Evolutionary conservation across 2,888 invertebrate species (phyloP).

Genomic region (Ectobius pallidus): DNA sequence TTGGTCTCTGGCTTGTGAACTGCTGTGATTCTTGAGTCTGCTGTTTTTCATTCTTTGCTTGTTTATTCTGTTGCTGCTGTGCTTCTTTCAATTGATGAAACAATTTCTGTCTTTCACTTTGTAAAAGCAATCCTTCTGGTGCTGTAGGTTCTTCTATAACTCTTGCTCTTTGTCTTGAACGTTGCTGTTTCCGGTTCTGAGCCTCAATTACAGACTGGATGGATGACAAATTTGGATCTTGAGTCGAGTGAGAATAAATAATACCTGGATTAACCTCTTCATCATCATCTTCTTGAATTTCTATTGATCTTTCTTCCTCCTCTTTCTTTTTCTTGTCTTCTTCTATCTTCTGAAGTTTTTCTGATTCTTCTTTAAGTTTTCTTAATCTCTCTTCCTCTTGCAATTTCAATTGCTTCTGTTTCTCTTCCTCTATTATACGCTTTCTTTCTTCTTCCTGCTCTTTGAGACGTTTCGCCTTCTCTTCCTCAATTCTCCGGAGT

Average conservation of each 20-base stretch:
- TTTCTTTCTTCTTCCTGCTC: background rate
- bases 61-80: conserved; percentile 4
- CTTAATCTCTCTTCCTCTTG: background rate
- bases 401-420: background rate
- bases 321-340: background rate
- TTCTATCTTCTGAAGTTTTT: conserved; percentile 3
- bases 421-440: background rate
- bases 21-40: conserved; percentile 8
- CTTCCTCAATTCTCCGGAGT: background rate
- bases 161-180: conserved; percentile 5
- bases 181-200: background rate
- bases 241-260: background rate
- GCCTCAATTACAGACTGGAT: background rate
- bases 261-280: background rate
- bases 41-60: background rate
- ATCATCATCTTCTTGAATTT: background rate
- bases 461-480: background rate
- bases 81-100: conserved; percentile 33
- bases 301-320: background rate
- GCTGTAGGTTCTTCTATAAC: background rate
- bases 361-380: background rate
- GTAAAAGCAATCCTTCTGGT: conserved; percentile 21
- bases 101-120: conserved; percentile 33
- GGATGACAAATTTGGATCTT: background rate
- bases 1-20: background rate